Base-by-base conservation (phyloP, 2,888 invertebrate species). In the Mesorhabditis belari region DNA sequence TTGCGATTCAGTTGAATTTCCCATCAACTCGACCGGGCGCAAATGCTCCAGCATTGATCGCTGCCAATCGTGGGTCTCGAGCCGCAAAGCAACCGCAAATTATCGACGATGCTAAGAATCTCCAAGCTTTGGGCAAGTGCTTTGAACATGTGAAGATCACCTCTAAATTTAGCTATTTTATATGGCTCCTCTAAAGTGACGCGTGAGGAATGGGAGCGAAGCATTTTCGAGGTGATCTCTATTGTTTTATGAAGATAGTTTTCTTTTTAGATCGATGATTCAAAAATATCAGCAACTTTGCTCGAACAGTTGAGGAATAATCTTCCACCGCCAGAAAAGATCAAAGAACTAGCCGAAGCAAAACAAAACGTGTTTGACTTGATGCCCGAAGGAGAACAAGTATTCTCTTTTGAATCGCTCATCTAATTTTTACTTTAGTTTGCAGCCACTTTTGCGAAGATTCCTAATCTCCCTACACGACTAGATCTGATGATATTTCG, bases 241-340 rank as follows among this genome's bases (percentile, higher is more conserved):
- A 23, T 19, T 50, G 51, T 9, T n/a, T 50, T 23, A 19, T n/a
- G 17, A 28, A 19, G 17, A 17, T n/a, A n/a, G n/a, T 17, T 2
- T 55, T 17, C 12, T 19, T 27, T 25, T 55, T 24, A 58, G 58
- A 19, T 58, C 28, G 63, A 63, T 28, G 60, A 56, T 26, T n/a
- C n/a, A n/a, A n/a, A n/a, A n/a, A n/a, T n/a, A n/a, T n/a, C n/a
- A n/a, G n/a, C n/a, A n/a, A n/a, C n/a, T n/a, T n/a, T n/a, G n/a
- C 83, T 96, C 9, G 91, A 94, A 81, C 88, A 93, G 75, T 85
- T 98, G 17, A 89, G 95, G 80, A 86, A 91, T 84, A 92, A 92
- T 82, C 86, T 96, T 67, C 96, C 98, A 0, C 89, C 89, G 3
- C 88, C 90, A 62, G 94, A 95, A 78, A 90, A 92, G 77, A 84